Evolutionary conservation across 64 coral and sea anemone species (phyloP).

Genomic region (Astreopora myriophthalma): DNA sequence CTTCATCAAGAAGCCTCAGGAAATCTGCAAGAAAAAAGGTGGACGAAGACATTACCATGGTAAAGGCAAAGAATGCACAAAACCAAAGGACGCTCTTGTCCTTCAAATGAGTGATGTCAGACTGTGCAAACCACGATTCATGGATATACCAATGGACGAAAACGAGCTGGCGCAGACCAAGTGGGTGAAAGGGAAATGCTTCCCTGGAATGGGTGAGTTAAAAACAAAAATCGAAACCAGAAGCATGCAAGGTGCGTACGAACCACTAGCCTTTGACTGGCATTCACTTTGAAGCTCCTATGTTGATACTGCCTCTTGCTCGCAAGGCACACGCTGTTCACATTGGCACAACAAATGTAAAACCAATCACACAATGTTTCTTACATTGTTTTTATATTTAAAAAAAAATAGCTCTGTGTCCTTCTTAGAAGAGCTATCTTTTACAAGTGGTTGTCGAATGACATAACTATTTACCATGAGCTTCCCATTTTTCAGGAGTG

Average conservation of each 20-base stretch:
- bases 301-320: too few species aligned
- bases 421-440: too few species aligned
- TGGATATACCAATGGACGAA: slow-evolving; percentile 65
- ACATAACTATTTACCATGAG: too few species aligned
- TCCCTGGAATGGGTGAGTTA: slow-evolving; percentile 62
- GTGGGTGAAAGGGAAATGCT: slow-evolving; percentile 78
- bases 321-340: too few species aligned
- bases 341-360: too few species aligned
- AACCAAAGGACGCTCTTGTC: slow-evolving; percentile 42
- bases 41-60: background rate
- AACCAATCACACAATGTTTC: too few species aligned
- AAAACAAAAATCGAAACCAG: background rate
- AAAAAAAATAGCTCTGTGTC: too few species aligned
- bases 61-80: background rate
- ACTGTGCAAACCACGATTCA: background rate
- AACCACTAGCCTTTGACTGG: too few species aligned
- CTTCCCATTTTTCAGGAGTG: slow-evolving; percentile 14
- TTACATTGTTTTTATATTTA: too few species aligned
- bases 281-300: too few species aligned
- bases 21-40: slow-evolving; percentile 17
- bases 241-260: too few species aligned
- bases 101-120: slow-evolving; percentile 67
- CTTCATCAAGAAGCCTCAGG: background rate
- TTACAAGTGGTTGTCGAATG: too few species aligned
- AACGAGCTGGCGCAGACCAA: slow-evolving; percentile 34